These are phyloP conservation scores for Lycocorax pyrrhopterus DNA, from an alignment of 2,113 vertebrate species.

Conservation along the genomic window DNA sequence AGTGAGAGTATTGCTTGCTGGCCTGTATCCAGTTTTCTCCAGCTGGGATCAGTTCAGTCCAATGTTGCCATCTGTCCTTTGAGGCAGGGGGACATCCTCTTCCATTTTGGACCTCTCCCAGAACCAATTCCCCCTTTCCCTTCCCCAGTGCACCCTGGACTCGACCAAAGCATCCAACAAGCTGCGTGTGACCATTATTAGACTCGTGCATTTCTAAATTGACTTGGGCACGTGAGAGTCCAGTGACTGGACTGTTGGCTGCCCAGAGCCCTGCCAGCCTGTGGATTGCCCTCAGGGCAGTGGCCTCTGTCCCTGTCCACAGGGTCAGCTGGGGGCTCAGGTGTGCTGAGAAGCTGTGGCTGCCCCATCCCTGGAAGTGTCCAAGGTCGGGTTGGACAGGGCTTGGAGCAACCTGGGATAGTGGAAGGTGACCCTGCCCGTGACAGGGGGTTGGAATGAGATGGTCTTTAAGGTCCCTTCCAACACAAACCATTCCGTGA, in stretches of 20 bases:
- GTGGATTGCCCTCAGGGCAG: not conserved
- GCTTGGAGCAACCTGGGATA: accelerated
- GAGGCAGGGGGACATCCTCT: conserved; percentile 3
- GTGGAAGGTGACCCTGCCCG: not conserved
- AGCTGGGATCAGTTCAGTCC: conserved; percentile 53
- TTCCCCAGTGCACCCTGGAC: not conserved
- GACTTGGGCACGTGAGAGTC: not conserved
- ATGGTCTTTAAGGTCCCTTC: not conserved
- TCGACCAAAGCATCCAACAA: not conserved
- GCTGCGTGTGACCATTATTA: not conserved
- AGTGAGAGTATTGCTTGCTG: conserved; percentile 44
- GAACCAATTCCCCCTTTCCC: not conserved
- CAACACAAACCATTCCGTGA: not conserved
- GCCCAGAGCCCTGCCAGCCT: not conserved
- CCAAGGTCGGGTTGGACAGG: accelerated
- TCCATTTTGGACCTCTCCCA: not conserved
- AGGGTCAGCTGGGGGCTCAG: not conserved
- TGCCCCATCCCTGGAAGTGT: not conserved
- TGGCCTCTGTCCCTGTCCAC: not conserved
- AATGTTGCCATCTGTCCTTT: conserved; percentile 53
- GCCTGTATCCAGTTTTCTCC: conserved; percentile 40
- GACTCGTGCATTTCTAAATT: accelerated
- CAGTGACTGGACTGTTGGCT: accelerated
- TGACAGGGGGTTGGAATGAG: not conserved
- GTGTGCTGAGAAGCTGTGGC: not conserved